Conservation (phyloP, 2,888 invertebrate genomes). For the Piscicola geometra region DNA sequence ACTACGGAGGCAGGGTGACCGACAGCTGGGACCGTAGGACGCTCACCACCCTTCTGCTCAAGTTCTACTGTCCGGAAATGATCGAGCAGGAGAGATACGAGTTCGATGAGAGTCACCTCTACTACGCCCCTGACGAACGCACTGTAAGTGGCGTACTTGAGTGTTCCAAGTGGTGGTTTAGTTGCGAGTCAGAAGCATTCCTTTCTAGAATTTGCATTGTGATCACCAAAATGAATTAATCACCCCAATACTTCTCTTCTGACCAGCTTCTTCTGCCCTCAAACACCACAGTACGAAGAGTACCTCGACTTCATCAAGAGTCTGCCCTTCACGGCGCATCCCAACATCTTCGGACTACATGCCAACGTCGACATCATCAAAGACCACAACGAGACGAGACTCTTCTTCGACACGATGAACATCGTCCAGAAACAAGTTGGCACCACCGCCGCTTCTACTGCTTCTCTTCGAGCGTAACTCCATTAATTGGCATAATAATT, state of each 20-base stretch:
- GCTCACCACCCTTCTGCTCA: constrained; percentile 56
- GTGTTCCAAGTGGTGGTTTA: neutral
- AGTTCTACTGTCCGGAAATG: constrained; percentile 54
- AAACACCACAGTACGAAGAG: constrained; percentile 54
- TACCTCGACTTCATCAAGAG: constrained; percentile 56
- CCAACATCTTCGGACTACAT: constrained; percentile 58
- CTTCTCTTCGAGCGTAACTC: neutral
- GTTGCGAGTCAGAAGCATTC: neutral
- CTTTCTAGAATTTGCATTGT: too few species aligned
- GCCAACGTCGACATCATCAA: constrained; percentile 58
- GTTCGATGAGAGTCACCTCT: constrained; percentile 54
- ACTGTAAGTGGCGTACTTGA: too few species aligned
- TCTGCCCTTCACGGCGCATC: constrained; percentile 56
- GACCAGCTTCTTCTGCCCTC: too few species aligned
- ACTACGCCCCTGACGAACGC: constrained; percentile 53
- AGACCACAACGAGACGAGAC: constrained; percentile 57
- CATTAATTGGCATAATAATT: too few species aligned
- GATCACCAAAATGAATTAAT: too few species aligned
- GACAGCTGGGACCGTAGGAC: constrained; percentile 59
- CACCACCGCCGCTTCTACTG: too few species aligned
- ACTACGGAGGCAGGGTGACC: constrained; percentile 60
- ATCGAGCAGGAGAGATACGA: constrained; percentile 50
- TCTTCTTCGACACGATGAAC: constrained; percentile 56
- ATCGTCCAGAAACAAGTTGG: constrained; percentile 12
- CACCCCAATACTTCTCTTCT: too few species aligned